Percentiles rank a stretch among this genome's conserved stretches.
Evolutionary conservation across 2,797 vertebrate genomes (phyloP).

Genomic region (Lutra lutra): DNA sequence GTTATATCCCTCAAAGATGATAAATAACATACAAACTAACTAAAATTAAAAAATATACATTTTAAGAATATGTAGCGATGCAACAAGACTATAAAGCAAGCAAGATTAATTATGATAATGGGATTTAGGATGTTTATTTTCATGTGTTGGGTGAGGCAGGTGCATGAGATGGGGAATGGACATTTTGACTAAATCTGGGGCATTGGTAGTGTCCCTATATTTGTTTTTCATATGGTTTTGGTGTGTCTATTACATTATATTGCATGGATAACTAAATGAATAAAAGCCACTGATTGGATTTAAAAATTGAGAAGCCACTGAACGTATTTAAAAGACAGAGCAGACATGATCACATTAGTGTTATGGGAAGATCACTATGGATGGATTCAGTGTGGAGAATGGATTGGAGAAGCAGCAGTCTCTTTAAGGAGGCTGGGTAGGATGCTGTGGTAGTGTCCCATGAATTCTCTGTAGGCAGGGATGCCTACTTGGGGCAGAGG

Average conservation of each 20-base stretch:
- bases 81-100: not conserved
- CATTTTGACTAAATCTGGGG: not conserved
- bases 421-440: not conserved
- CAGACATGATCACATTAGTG: not conserved
- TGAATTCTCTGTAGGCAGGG: not conserved
- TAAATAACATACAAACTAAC: not conserved
- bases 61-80: not conserved
- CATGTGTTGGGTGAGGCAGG: fast-evolving
- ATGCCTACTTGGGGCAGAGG: not conserved
- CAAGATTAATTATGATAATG: not conserved
- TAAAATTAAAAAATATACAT: not conserved
- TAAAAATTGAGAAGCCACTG: not conserved
- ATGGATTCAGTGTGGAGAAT: not conserved
- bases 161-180: not conserved
- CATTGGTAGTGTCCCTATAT: not conserved
- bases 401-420: not conserved
- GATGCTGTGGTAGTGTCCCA: not conserved
- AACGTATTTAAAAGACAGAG: not conserved
- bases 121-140: not conserved
- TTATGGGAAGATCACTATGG: not conserved
- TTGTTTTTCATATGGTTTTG: not conserved
- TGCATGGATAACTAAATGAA: not conserved
- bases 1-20: not conserved
- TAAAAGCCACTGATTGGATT: not conserved
- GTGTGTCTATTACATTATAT: not conserved